Base-by-base conservation (phyloP, 2,113 vertebrate species). In the Dermatemys mawii region DNA sequence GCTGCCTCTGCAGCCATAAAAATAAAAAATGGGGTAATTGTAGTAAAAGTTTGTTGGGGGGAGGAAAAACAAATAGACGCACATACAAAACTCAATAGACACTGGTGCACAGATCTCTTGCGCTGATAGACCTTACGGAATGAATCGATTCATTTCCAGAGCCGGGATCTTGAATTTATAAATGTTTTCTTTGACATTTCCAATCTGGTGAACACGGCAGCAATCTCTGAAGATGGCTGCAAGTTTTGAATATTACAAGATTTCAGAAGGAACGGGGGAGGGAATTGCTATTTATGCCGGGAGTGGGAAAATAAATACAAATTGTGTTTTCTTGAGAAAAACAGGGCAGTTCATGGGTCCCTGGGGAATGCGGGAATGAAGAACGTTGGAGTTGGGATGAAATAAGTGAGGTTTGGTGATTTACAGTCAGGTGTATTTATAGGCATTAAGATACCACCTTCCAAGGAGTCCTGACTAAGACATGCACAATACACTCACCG, bases 1-100 rank as follows among this genome's bases (percentile, higher is more conserved):
- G 41, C 82, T 14, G 94, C 79, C 6, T 76, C 93, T 57, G 3
- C 75, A 86, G 88, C 93, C 84, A 8, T 96, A 95, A 96, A 96
- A 93, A 97, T 96, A 92, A 97, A 88, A 93, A 96, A 96, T 83
- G 91, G 94, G 88, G 92, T 81, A 87, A 92, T 90, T 93, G 91
- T 46, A 44, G 93, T 10, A 2, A 92, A 44, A 90, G 82, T 89
- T 96, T 93, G 93, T 27, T 38, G 90, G 84, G 50, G 93, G 86
- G 94, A 21, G n/a, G 19, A 21, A 67, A 90, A 88, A 85, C 1
- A 12, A 78, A 3, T 1, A 1, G 0, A 1, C 17, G 6, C 48
- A 10, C n/a, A 3, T 11, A 82, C 12, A 2, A 48, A 90, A 86
- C 26, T 88, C 83, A 93, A 84, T n/a, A 85, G 32, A 57, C 86